Conservation (phyloP, 2,797 vertebrate genomes). For the Aplochiton taeniatus region DNA sequence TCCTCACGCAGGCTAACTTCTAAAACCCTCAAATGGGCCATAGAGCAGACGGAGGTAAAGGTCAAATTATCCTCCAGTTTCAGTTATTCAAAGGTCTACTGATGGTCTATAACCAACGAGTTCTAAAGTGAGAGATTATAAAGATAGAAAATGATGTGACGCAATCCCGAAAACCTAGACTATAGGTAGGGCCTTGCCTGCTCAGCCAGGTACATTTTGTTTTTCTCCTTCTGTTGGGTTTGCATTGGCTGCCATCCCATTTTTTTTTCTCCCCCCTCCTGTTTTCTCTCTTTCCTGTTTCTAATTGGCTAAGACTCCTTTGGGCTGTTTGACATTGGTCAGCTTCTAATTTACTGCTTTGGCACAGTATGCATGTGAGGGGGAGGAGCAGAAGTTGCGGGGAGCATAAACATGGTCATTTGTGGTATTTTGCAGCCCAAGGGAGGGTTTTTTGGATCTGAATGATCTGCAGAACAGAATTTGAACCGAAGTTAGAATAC, state of each 20-base stretch:
- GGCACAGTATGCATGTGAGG: constrained; percentile 41
- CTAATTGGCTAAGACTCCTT: constrained; percentile 40
- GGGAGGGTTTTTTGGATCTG: constrained; percentile 37
- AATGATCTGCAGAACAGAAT: constrained; percentile 4
- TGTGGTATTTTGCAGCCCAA: constrained; percentile 54
- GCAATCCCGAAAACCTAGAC: too few species aligned
- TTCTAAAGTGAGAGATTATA: too few species aligned
- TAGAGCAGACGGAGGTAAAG: too few species aligned
- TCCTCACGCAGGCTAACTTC: too few species aligned
- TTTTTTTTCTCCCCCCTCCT: constrained; percentile 18
- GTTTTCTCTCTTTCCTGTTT: constrained; percentile 19
- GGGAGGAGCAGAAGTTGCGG: constrained; percentile 39
- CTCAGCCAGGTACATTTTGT: neutral
- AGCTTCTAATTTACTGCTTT: constrained; percentile 54
- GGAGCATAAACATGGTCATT: constrained; percentile 56
- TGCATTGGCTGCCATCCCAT: constrained; percentile 25
- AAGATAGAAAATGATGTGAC: too few species aligned
- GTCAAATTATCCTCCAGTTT: too few species aligned
- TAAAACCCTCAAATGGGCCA: too few species aligned
- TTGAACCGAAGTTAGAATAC: constrained; percentile 12
- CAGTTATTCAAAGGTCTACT: too few species aligned
- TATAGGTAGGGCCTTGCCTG: neutral
- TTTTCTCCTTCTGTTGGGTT: constrained; percentile 45
- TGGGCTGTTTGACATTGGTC: constrained; percentile 44
- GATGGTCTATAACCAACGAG: too few species aligned